Evolutionary conservation across 2,797 vertebrate species (phyloP).

Genomic region (Smutsia gigantea): DNA sequence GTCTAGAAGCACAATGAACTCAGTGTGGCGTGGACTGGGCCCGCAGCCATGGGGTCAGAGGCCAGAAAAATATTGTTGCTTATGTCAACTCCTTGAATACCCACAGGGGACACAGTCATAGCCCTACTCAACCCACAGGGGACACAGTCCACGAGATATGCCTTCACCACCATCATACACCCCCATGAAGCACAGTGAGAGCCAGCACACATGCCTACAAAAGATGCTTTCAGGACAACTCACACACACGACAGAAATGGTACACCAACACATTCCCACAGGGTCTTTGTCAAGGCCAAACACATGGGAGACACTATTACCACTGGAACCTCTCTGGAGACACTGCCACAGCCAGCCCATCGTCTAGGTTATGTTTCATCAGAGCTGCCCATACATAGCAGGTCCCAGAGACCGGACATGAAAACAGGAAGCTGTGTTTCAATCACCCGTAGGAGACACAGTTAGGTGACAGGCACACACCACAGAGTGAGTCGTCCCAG

Average conservation of each 20-base stretch:
- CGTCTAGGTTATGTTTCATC: background rate
- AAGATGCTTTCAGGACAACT: slow-evolving; percentile 43
- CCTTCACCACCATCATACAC: background rate
- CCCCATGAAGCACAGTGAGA: background rate
- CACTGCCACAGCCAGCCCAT: background rate
- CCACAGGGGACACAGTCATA: slow-evolving; percentile 72
- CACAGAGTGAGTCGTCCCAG: background rate
- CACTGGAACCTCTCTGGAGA: background rate
- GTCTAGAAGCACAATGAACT: slow-evolving; percentile 76
- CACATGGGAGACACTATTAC: background rate
- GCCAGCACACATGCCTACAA: background rate
- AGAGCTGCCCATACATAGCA: background rate
- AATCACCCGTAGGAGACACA: background rate
- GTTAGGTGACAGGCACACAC: background rate
- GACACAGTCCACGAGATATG: slow-evolving; percentile 46
- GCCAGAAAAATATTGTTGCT: slow-evolving; percentile 82
- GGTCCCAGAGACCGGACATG: background rate
- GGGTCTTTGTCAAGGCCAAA: background rate
- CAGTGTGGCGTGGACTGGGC: slow-evolving; percentile 80
- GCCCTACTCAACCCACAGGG: slow-evolving; percentile 54
- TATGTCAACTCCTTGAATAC: slow-evolving; percentile 77
- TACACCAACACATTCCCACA: background rate
- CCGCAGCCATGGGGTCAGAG: slow-evolving; percentile 77
- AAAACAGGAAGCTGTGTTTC: background rate
- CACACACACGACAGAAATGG: background rate